A percentile compares a stretch with the other conserved stretches of the same genome.
phyloP scores from a whole-genome alignment of 2,113 vertebrate genomes.

The Tragelaphus buxtoni region DNA sequence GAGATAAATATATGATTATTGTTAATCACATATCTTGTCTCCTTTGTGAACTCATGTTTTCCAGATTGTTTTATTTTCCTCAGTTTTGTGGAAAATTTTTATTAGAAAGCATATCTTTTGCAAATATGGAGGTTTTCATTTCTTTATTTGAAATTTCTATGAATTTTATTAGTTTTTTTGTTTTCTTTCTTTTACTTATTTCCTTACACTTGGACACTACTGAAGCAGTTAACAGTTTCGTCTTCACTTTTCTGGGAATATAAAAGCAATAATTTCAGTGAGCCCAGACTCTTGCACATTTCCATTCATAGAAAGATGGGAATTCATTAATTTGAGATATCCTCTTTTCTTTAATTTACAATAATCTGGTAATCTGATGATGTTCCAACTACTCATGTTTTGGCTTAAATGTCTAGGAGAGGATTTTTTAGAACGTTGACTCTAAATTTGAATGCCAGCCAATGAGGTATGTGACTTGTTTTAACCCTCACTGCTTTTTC shows the following conservation, averaged over 20 bases:
- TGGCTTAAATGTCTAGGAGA: not conserved
- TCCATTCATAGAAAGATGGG: not conserved
- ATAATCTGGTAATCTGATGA: not conserved
- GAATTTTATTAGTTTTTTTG: not conserved
- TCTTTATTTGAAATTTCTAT: not conserved
- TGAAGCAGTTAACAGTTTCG: not conserved
- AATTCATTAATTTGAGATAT: not conserved
- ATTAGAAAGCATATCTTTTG: not conserved
- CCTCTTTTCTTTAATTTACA: not conserved
- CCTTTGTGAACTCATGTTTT: not conserved
- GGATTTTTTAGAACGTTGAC: fast-evolving
- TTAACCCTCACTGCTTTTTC: not conserved
- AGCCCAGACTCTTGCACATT: not conserved
- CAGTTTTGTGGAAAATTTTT: not conserved
- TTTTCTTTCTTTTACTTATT: not conserved
- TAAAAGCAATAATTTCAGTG: not conserved
- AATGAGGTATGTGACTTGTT: not conserved
- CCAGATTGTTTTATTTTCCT: not conserved
- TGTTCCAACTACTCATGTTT: not conserved
- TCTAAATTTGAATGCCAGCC: not conserved
- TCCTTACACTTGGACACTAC: not conserved
- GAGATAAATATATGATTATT: no score
- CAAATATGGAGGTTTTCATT: not conserved
- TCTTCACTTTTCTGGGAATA: not conserved
- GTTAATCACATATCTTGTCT: no score